Conservation (phyloP, 1,140 invertebrate genomes). For the Tenebrio molitor region DNA sequence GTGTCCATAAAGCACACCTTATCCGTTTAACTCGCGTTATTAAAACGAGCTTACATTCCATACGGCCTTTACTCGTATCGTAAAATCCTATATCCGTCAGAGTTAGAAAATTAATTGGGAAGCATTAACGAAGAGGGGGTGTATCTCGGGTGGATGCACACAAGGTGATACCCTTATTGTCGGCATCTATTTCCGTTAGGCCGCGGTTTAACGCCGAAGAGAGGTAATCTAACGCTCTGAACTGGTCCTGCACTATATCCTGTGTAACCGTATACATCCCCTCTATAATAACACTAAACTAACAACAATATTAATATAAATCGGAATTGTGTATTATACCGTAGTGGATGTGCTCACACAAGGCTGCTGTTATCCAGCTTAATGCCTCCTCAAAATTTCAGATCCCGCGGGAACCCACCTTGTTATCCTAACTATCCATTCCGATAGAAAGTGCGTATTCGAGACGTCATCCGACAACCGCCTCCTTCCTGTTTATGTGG, state of each 20-base stretch:
- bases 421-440: constrained; percentile 50
- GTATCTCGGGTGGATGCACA: no score
- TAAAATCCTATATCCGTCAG: constrained; percentile 27
- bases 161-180: constrained; percentile 9
- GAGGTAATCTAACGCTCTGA: constrained; percentile 35
- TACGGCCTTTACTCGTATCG: background rate
- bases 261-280: constrained; percentile 11
- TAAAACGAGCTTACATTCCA: background rate
- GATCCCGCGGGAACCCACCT: constrained; percentile 44
- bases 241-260: constrained; percentile 25
- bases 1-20: constrained; percentile 41
- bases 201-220: constrained; percentile 14
- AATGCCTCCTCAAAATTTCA: constrained; percentile 51
- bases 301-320: constrained; percentile 52
- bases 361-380: constrained; percentile 44
- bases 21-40: constrained; percentile 16
- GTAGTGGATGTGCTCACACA: constrained; percentile 37
- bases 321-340: constrained; percentile 46
- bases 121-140: constrained; percentile 1
- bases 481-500: constrained; percentile 5
- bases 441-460: constrained; percentile 44
- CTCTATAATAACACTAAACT: constrained; percentile 42
- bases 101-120: constrained; percentile 22
- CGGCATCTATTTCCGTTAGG: constrained; percentile 20
- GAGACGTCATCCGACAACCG: background rate